A percentile compares a stretch with the other conserved stretches of the same genome.
phyloP scores from a whole-genome alignment of 2,797 vertebrate genomes.

The Pygocentrus nattereri region DNA sequence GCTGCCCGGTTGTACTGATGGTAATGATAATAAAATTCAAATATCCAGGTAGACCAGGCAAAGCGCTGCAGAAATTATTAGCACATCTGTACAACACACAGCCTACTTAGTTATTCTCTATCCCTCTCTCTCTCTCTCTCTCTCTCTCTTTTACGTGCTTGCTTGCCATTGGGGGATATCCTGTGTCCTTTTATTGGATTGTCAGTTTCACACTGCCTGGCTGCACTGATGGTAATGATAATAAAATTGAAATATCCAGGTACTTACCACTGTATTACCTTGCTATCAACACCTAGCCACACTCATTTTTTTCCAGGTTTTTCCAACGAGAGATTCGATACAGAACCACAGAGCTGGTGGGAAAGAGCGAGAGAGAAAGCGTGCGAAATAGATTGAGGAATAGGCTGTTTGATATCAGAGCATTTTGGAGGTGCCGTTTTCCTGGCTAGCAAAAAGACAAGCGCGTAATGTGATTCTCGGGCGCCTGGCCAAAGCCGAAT shows the following conservation, averaged over 20 bases:
- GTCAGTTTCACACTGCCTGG: conserved; percentile 73
- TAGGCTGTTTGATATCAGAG: conserved; percentile 59
- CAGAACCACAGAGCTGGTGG: conserved; percentile 53
- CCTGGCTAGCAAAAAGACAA: conserved; percentile 53
- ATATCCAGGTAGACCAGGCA: conserved; percentile 72
- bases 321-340: conserved; percentile 58
- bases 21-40: conserved; percentile 84
- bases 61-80: conserved; percentile 58
- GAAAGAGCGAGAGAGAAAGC: conserved; percentile 26
- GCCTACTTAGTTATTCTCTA: conserved; percentile 55
- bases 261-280: conserved; percentile 83
- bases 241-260: conserved; percentile 84
- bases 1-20: conserved; percentile 72
- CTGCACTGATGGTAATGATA: conserved; percentile 79
- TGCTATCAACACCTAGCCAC: conserved; percentile 78
- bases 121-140: conserved; percentile 35
- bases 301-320: conserved; percentile 73
- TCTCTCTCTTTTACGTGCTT: conserved; percentile 19
- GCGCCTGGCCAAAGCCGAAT: conserved; percentile 72
- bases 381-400: conserved; percentile 27
- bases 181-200: conserved; percentile 81
- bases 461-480: conserved; percentile 74
- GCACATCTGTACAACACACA: conserved; percentile 61
- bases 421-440: conserved; percentile 72
- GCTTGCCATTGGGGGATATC: conserved; percentile 70